These are phyloP conservation scores for Leucozona laternaria DNA, from an alignment of 2,888 invertebrate species.

Conservation along the genomic window DNA sequence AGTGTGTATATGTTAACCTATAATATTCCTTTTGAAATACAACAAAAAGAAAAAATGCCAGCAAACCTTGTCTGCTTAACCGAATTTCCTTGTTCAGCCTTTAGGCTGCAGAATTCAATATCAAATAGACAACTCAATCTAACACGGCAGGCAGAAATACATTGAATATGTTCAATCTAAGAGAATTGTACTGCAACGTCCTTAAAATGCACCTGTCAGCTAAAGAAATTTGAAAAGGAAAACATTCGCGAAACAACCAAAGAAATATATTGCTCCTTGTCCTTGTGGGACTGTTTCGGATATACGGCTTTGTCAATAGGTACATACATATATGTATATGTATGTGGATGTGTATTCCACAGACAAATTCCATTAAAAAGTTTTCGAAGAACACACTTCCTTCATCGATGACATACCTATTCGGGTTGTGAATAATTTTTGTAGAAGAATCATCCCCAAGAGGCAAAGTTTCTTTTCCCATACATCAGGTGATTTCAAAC, in stretches of 20 bases:
- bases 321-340: not conserved
- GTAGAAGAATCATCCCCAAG: conserved; percentile 23
- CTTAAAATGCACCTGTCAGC: conserved; percentile 53
- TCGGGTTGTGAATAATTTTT: conserved; percentile 38
- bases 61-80: conserved; percentile 31
- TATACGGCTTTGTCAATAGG: not conserved
- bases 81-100: conserved; percentile 52
- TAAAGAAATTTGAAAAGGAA: conserved; percentile 13
- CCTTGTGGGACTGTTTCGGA: conserved; percentile 15
- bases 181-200: conserved; percentile 58
- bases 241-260: conserved; percentile 30
- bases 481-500: conserved; percentile 52
- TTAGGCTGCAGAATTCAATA: conserved; percentile 45
- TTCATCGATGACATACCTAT: conserved; percentile 28
- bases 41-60: not conserved
- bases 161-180: conserved; percentile 48
- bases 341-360: conserved; percentile 13
- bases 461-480: conserved; percentile 1
- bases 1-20: too few species aligned
- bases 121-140: conserved; percentile 35
- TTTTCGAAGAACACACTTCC: conserved; percentile 32
- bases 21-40: not conserved
- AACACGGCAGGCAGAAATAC: conserved; percentile 14
- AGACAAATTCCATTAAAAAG: conserved; percentile 65
- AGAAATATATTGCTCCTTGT: conserved; percentile 25